Conservation (phyloP, 92 coral and sea anemone species). For the Porites cylindrica region DNA sequence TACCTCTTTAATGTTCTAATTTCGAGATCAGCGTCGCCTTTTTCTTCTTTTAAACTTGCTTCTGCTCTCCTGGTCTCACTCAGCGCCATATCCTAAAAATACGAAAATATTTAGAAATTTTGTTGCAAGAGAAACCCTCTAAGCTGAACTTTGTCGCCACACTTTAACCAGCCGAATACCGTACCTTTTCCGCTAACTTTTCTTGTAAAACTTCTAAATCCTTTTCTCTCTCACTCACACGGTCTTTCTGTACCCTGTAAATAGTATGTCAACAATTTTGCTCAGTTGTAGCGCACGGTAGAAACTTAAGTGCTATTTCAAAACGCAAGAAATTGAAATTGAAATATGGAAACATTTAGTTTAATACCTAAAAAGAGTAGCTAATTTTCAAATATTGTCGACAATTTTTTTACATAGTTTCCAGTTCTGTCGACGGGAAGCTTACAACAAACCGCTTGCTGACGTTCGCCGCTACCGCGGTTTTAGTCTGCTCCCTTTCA, state of each 20-base stretch:
- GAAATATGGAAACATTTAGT: too few species aligned
- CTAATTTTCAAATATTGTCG: too few species aligned
- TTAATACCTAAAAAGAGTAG: too few species aligned
- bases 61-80: conserved; percentile 69
- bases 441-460: too few species aligned
- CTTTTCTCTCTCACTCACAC: conserved; percentile 84
- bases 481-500: too few species aligned
- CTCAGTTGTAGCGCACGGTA: too few species aligned
- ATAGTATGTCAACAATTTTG: neutral
- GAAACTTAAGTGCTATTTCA: neutral
- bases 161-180: neutral
- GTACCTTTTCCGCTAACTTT: conserved; percentile 75
- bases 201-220: conserved; percentile 80
- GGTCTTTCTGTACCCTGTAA: conserved; percentile 91
- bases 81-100: conserved; percentile 59
- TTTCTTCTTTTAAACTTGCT: conserved; percentile 72
- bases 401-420: too few species aligned
- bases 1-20: conserved; percentile 69
- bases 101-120: neutral
- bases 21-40: conserved; percentile 72
- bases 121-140: too few species aligned
- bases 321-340: too few species aligned
- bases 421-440: too few species aligned
- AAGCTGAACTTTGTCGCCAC: neutral
- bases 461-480: too few species aligned